Base-by-base conservation (phyloP, 2,888 invertebrate species). In the Cataglyphis livida region DNA sequence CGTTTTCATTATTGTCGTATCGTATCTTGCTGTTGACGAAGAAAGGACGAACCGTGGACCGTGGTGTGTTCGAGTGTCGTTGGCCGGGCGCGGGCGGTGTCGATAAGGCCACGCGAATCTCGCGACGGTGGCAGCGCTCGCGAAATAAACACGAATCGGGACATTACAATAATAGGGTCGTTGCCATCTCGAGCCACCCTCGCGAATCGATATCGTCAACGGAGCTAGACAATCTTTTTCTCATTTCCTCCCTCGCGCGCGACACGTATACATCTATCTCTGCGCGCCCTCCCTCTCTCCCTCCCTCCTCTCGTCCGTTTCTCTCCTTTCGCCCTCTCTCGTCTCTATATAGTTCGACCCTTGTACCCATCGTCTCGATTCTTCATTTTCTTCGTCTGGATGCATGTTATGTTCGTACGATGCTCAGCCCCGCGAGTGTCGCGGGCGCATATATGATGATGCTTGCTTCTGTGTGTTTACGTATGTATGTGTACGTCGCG, bases 101-200 rank as follows among this genome's bases (percentile, higher is more conserved):
- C 91, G 89, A 87, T 87, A 86, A 84, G 87, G 18, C 84, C 75
- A 41, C 83, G 86, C 32, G 57, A 38, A 59, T 57, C 41, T 10
- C 18, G 32, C 15, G 73, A 32, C 51, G 32, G 48, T n/a, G 48
- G 44, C 73, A 41, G 15, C 76, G 57, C n/a, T 66, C 28, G 65
- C 41, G 12, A 57, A 57, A 76, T 38, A 28, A 65, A 57, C 28
- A 10, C 32, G 35, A 62, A 62, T 70, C 21, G 64, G 5, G 57
- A 73, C 32, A 7, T 32, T 7, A 44, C 12, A 44, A 18, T 28
- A 12, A n/a, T 89, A 93, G 93, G 93, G 93, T 93, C 93, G 93
- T 93, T 93, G 93, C 93, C 93, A 93, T 93, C 35, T 59, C 91
- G 89, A 76, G 83, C 89, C 91, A 93, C 93, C 93, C 93, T 91